Evolutionary conservation across 2,797 vertebrate species (phyloP).

Genomic region (Rhynchotus rufescens): DNA sequence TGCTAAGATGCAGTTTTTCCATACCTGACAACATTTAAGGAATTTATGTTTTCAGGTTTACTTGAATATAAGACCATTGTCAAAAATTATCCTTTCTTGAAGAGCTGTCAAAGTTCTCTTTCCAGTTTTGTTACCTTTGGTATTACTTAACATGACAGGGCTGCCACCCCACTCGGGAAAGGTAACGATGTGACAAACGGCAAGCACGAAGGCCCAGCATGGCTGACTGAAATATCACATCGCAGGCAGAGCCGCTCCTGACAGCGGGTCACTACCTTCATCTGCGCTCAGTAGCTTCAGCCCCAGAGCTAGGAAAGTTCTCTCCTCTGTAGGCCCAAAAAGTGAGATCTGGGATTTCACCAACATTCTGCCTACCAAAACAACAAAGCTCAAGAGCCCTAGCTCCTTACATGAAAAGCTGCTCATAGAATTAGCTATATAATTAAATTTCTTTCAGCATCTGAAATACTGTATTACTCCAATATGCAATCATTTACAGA

Average conservation of each 20-base stretch:
- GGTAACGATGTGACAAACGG: not conserved
- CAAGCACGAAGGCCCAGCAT: not conserved
- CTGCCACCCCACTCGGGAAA: slow-evolving; percentile 17
- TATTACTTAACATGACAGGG: slow-evolving; percentile 8
- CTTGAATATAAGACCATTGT: not conserved
- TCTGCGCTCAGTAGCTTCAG: not conserved
- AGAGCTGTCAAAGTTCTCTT: not conserved
- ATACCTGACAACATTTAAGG: not conserved
- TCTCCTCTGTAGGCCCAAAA: not conserved
- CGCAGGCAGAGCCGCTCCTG: not conserved
- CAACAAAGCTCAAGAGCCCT: not conserved
- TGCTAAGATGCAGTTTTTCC: too few species aligned
- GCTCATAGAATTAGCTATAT: not conserved
- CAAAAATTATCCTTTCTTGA: not conserved
- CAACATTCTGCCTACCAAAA: not conserved
- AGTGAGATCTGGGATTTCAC: not conserved
- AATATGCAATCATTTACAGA: not conserved
- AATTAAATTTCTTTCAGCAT: not conserved
- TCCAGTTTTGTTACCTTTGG: not conserved
- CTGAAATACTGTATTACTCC: not conserved
- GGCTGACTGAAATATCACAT: not conserved
- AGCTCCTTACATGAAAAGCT: not conserved
- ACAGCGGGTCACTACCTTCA: slow-evolving; percentile 4
- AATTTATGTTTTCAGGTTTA: not conserved
- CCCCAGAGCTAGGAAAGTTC: not conserved